Percentiles rank a stretch among this genome's conserved stretches.
Evolutionary conservation across 64 coral and sea anemone genomes (phyloP).

Genomic region (Porites australiensis): DNA sequence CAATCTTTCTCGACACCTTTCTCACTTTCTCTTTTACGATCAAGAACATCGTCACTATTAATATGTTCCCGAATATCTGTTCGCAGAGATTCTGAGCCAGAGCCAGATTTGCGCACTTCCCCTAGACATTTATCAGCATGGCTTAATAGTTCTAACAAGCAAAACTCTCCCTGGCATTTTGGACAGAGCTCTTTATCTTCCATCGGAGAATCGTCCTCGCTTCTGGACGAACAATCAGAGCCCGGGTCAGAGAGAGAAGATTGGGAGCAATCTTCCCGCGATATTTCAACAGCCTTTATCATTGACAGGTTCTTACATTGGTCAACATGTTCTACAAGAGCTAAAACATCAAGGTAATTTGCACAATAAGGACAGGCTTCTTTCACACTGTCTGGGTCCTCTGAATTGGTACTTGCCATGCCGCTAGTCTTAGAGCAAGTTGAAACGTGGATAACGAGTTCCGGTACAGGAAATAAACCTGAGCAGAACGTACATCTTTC

Average conservation of each 20-base stretch:
- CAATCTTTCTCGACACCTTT: no score
- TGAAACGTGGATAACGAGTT: slow-evolving; percentile 44
- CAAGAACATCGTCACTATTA: no score
- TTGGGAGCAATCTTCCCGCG: not conserved
- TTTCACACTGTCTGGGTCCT: not conserved
- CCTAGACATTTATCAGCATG: slow-evolving; percentile 2
- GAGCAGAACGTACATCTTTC: slow-evolving; percentile 71
- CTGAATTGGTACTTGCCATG: not conserved
- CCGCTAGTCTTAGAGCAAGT: slow-evolving; percentile 28
- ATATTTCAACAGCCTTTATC: not conserved
- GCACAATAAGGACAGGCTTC: slow-evolving; percentile 30
- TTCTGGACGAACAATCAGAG: not conserved
- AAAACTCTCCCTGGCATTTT: not conserved
- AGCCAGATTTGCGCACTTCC: not conserved
- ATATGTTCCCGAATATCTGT: not conserved
- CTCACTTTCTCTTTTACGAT: no score
- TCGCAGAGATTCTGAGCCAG: not conserved
- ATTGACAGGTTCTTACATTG: slow-evolving; percentile 1
- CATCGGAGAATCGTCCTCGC: not conserved
- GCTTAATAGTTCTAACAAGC: slow-evolving; percentile 7
- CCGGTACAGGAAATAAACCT: slow-evolving; percentile 15
- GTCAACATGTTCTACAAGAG: slow-evolving; percentile 20
- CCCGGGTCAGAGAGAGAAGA: no score
- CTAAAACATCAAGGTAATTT: not conserved
- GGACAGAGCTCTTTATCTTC: slow-evolving; percentile 3